These are phyloP conservation scores for Lucilia sericata DNA, from an alignment of 1,140 invertebrate species.

Conservation along the genomic window DNA sequence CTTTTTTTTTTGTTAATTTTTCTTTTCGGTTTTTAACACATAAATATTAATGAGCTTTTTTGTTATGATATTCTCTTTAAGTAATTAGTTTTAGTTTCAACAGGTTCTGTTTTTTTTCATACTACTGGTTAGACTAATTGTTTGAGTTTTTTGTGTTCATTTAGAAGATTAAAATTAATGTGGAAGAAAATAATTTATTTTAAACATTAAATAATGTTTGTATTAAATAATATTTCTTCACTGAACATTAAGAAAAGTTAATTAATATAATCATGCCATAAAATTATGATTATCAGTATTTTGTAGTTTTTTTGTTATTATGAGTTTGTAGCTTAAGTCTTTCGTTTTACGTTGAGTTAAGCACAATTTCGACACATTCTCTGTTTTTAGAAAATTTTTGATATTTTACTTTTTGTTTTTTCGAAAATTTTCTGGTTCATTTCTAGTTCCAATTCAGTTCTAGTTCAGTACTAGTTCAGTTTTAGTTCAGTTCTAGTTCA, in stretches of 20 bases:
- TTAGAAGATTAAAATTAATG: neutral
- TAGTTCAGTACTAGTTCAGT: too few relatives aligned
- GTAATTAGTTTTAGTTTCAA: neutral
- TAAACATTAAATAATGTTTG: neutral
- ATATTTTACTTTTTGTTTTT: too few relatives aligned
- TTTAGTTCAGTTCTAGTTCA: too few relatives aligned
- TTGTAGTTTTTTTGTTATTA: neutral
- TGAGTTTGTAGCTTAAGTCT: conserved; percentile 32
- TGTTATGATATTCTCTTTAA: neutral
- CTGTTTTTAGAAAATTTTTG: too few relatives aligned
- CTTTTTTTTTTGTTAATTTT: too few relatives aligned
- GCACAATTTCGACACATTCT: too few relatives aligned
- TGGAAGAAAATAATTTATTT: neutral
- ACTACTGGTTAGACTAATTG: neutral
- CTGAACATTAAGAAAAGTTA: neutral
- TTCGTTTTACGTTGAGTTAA: neutral
- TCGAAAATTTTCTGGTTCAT: too few relatives aligned
- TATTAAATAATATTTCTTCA: neutral
- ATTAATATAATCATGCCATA: conserved; percentile 8
- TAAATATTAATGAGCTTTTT: neutral
- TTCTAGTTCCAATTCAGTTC: too few relatives aligned
- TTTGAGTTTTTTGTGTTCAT: neutral
- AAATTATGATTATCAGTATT: neutral
- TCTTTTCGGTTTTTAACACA: neutral
- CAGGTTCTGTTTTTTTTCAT: neutral